These are phyloP conservation scores for Steinernema khuongi DNA, from an alignment of 1,140 invertebrate genomes.

Conservation along the genomic window DNA sequence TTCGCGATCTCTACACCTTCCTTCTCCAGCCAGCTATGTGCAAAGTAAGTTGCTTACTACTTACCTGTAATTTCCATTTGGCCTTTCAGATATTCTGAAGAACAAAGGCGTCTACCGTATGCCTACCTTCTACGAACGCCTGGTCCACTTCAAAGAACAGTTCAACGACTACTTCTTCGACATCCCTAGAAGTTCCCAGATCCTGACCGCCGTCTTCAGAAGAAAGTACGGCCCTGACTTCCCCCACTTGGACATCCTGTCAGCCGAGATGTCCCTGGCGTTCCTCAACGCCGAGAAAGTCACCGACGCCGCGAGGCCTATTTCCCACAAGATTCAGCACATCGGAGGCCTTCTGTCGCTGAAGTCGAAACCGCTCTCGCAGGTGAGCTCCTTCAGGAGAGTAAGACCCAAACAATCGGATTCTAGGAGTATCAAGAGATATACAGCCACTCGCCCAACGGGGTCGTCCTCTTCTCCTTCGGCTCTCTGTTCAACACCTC, in stretches of 20 bases:
- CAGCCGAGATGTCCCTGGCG: slow-evolving; percentile 23
- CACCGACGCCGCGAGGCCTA: slow-evolving; percentile 27
- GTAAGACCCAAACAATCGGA: background rate
- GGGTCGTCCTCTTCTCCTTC: slow-evolving; percentile 40
- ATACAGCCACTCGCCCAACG: slow-evolving; percentile 20
- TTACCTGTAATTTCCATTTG: background rate
- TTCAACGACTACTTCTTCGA: slow-evolving; percentile 24
- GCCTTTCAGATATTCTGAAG: background rate
- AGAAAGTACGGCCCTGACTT: slow-evolving; percentile 20
- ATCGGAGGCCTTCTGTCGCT: slow-evolving; percentile 39
- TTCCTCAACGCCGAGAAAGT: slow-evolving; percentile 38
- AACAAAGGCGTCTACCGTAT: background rate
- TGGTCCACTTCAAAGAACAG: background rate
- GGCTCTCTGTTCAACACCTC: slow-evolving; percentile 38
- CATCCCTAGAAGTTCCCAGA: background rate
- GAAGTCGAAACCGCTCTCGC: slow-evolving; percentile 1
- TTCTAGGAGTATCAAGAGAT: slow-evolving; percentile 29
- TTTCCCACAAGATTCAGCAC: slow-evolving; percentile 35
- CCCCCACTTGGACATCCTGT: slow-evolving; percentile 1
- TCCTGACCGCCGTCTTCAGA: background rate
- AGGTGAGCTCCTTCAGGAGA: slow-evolving; percentile 12
- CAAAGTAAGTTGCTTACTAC: slow-evolving; percentile 8
- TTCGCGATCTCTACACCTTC: background rate
- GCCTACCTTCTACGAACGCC: background rate
- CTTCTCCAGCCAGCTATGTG: slow-evolving; percentile 20